Conservation (phyloP, 2,113 vertebrate genomes). For the Nyctereutes procyonoides region DNA sequence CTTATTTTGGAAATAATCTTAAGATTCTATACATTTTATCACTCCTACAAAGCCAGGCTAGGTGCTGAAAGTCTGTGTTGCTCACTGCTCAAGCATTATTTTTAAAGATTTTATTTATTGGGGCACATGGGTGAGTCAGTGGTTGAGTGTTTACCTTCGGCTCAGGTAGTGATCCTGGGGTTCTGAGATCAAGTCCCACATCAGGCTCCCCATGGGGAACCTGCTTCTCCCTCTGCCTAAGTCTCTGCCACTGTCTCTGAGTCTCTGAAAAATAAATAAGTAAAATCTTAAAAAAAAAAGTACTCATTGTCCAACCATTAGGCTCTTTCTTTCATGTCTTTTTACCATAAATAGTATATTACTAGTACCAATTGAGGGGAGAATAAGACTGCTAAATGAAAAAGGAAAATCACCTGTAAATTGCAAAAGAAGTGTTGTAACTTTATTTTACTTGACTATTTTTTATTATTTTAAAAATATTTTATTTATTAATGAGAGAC, state of each 20-base stretch:
- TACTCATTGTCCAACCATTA: too few relatives aligned
- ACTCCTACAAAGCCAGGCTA: background rate
- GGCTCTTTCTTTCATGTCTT: background rate
- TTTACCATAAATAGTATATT: constrained; percentile 40
- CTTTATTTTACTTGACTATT: constrained; percentile 23
- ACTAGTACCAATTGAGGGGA: background rate
- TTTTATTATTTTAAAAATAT: constrained; percentile 43
- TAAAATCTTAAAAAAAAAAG: too few relatives aligned
- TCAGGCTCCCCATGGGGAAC: too few relatives aligned
- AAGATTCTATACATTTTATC: background rate
- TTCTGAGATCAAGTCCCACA: too few relatives aligned
- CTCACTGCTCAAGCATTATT: background rate
- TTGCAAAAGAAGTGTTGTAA: constrained; percentile 8
- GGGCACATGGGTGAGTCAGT: too few relatives aligned
- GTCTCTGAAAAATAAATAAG: too few relatives aligned
- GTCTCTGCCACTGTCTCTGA: too few relatives aligned
- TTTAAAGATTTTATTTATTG: too few relatives aligned
- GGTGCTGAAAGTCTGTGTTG: background rate
- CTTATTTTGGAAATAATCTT: background rate
- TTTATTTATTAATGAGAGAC: too few relatives aligned
- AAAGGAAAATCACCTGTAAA: constrained; percentile 25
- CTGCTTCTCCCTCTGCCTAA: too few relatives aligned
- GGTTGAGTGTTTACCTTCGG: too few relatives aligned
- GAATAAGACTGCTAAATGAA: constrained; percentile 49
- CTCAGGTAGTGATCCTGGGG: too few relatives aligned